A percentile compares a stretch with the other conserved stretches of the same genome.
Conservation (phyloP, 2,888 invertebrate species). For the Ernsta delagoae region DNA sequence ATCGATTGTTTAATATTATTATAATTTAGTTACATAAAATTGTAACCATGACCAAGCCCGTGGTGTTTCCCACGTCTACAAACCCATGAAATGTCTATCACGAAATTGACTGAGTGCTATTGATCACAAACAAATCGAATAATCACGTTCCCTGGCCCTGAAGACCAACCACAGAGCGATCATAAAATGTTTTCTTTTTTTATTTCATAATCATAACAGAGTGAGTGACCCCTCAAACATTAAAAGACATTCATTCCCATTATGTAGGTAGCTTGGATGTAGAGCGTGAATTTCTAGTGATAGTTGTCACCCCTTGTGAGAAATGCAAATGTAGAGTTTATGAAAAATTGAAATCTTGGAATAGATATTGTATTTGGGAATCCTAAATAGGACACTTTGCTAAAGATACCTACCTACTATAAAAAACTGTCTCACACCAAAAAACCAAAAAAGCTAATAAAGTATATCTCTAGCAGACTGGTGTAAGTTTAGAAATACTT, state of each 20-base stretch:
- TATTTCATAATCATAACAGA: constrained; percentile 10
- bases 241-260: background rate
- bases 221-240: constrained; percentile 3
- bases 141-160: constrained; percentile 13
- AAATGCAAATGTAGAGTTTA: no score
- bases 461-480: no score
- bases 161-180: constrained; percentile 17
- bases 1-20: background rate
- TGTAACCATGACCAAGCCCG: background rate
- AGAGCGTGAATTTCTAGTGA: background rate
- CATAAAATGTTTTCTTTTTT: constrained; percentile 16
- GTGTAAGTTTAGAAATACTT: no score
- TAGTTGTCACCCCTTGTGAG: no score
- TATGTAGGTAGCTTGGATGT: background rate
- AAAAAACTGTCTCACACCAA: no score
- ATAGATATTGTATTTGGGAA: no score
- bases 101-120: constrained; percentile 22
- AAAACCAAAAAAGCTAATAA: no score
- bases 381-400: no score
- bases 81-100: constrained; percentile 29
- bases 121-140: constrained; percentile 29
- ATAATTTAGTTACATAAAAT: background rate
- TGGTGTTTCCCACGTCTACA: constrained; percentile 20
- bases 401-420: no score
- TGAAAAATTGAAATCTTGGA: no score